Evolutionary conservation across 2,113 vertebrate genomes (phyloP), one percentile per base, ranked within the genome.

Genomic region (Irena cyanogastra): DNA sequence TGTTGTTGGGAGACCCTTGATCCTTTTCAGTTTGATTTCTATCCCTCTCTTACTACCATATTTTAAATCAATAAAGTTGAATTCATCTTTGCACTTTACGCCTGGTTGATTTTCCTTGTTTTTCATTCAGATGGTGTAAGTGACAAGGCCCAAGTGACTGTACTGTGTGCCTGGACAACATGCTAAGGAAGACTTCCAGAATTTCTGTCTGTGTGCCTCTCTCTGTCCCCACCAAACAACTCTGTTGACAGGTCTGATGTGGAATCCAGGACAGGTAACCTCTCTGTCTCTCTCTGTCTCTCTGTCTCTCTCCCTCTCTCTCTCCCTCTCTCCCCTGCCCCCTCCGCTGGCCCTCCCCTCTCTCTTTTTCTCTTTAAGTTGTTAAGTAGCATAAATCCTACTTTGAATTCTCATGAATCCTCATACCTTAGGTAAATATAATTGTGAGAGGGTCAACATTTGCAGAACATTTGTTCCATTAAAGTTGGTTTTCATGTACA

Each of bases 311-410:
- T 10, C 26, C 9, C 15, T 10, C 18, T 22, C 5, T 8, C 13
- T 31, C 9, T 21, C 9, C 18, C 26, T 7, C 24, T 9, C 10
- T 7, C 13, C 4, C 24, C 13, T 60, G 5, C 8, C 33, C 6
- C 4, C 39, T 57, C 9, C 1, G 0, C 31, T 42, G 16, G 26
- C 13, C 35, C 6, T n/a, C 24, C 8, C 22, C 11, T 21, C 44
- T 37, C 17, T 45, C 6, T 71, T 79, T 72, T 22, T 42, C 59
- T 39, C 18, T 59, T 24, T 44, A 52, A 24, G 10, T 44, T 74
- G 10, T 52, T n/a, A n/a, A 52, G 20, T 19, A 71, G 26, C 33
- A 22, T n/a, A 59, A 45, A 20, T 50, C 28, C 33, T 57, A 22
- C 24, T 6, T 31, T 59, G 14, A 52, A 11, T 30, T 72, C 13